Conservation (phyloP, 2,797 vertebrate genomes). For the Dermochelys coriacea region DNA sequence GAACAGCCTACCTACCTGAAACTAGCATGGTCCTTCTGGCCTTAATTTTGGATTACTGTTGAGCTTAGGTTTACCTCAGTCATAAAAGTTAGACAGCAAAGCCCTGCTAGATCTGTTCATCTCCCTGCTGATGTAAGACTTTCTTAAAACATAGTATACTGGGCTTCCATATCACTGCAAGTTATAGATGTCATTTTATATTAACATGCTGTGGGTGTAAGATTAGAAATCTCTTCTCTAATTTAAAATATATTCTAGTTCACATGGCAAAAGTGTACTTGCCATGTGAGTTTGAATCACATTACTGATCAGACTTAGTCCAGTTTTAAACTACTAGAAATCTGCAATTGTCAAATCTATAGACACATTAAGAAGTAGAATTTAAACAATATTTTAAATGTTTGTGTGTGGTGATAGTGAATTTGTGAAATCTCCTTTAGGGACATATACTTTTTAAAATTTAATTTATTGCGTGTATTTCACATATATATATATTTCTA, state of each 20-base stretch:
- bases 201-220: background rate
- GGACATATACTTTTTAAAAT: background rate
- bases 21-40: background rate
- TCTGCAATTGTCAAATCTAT: background rate
- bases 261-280: background rate
- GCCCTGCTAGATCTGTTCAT: background rate
- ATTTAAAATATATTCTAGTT: background rate
- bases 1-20: background rate
- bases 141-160: background rate
- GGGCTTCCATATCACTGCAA: background rate
- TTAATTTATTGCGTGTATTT: rapidly evolving
- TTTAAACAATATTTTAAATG: background rate
- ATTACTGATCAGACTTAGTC: rapidly evolving
- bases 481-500: background rate
- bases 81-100: background rate
- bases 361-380: background rate
- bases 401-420: background rate
- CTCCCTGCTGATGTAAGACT: background rate
- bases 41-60: background rate
- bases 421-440: background rate
- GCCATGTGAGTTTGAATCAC: rapidly evolving
- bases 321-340: background rate
- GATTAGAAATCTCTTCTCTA: background rate
- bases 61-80: background rate
- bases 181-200: background rate